Evolutionary conservation across 2,888 invertebrate species (phyloP).

Genomic region (Galeopsomyia nigrocyanea): DNA sequence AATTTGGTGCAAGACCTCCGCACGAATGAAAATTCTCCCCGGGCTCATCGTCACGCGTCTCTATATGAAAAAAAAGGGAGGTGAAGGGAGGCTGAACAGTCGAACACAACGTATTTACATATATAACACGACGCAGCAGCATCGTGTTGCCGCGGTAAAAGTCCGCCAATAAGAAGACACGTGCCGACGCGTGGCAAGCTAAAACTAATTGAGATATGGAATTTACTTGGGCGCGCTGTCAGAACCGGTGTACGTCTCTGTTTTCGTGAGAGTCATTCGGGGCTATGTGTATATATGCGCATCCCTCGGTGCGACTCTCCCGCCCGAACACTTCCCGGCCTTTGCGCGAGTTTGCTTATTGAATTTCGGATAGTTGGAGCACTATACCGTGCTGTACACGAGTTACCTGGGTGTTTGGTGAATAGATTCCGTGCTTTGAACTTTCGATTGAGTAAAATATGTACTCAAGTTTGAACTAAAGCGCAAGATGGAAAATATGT

Average conservation of each 20-base stretch:
- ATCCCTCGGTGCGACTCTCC: no score
- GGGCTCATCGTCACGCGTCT: not conserved
- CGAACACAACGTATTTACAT: constrained; percentile 1
- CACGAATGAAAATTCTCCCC: constrained; percentile 1
- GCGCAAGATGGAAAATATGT: no score
- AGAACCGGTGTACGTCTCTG: constrained; percentile 55
- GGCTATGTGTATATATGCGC: not conserved
- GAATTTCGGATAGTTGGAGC: no score
- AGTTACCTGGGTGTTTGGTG: constrained; percentile 13
- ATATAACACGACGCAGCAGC: not conserved
- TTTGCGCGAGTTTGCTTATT: no score
- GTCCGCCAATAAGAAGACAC: constrained; percentile 55
- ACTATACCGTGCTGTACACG: no score
- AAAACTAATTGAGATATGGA: constrained; percentile 69
- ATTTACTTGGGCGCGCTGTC: constrained; percentile 64
- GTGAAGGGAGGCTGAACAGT: not conserved
- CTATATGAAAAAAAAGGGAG: not conserved
- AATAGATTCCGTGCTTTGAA: no score
- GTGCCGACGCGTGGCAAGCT: constrained; percentile 64
- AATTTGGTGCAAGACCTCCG: not conserved
- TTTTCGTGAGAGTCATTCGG: not conserved
- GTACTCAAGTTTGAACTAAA: no score
- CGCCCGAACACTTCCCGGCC: no score
- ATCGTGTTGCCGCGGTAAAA: not conserved
- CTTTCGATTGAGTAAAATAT: no score